A percentile compares a stretch with the other conserved stretches of the same genome.
Evolutionary conservation across 1,140 invertebrate species (phyloP).

Genomic region (Halesus radiatus): DNA sequence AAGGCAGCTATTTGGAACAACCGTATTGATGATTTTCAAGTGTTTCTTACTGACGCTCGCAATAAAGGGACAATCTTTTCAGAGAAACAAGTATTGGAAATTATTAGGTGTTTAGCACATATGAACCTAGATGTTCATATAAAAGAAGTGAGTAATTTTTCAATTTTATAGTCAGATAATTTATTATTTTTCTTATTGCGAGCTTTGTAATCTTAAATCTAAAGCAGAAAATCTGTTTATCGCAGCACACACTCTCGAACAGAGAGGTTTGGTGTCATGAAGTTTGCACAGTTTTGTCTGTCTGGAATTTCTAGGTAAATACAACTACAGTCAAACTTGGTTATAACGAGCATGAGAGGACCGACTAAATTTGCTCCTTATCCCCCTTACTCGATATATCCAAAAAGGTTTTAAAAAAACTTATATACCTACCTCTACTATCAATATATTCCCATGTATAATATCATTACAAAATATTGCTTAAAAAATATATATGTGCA

Average conservation of each 20-base stretch:
- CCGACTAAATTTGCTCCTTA: no score
- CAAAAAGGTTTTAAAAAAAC: no score
- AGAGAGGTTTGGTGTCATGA: no score
- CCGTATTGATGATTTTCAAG: constrained; percentile 63
- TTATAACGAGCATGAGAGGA: no score
- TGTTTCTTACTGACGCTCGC: constrained; percentile 59
- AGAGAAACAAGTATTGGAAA: constrained; percentile 68
- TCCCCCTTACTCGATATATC: no score
- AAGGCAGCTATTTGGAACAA: constrained; percentile 68
- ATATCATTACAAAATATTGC: no score
- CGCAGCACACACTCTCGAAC: not conserved
- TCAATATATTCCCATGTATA: no score
- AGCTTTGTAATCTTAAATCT: constrained; percentile 3
- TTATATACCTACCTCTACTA: no score
- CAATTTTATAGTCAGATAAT: not conserved
- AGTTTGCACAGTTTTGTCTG: no score
- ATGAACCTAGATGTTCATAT: constrained; percentile 59
- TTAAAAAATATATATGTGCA: no score
- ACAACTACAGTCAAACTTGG: no score
- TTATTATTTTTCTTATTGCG: not conserved
- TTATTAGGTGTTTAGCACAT: constrained; percentile 65
- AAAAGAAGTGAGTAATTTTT: constrained; percentile 58
- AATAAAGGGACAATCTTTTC: constrained; percentile 60
- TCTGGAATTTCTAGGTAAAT: no score
- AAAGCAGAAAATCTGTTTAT: not conserved